Evolutionary conservation across 2,888 invertebrate genomes (phyloP).

Genomic region (Hyalella azteca): DNA sequence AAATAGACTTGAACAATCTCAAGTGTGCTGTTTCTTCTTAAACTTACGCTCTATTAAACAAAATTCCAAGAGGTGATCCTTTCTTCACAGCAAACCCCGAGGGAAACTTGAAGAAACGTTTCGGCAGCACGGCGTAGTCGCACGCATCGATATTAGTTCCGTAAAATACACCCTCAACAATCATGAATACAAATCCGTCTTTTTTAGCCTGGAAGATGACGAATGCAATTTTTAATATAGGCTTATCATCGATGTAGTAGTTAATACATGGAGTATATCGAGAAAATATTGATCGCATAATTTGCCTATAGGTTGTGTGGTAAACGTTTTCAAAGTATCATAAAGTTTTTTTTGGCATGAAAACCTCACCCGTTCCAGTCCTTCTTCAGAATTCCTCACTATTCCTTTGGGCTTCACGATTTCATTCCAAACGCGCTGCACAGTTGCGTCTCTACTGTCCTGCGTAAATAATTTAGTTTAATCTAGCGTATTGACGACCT

Average conservation of each 20-base stretch:
- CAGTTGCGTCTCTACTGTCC: constrained; percentile 40
- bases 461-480: too few relatives aligned
- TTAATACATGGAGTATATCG: too few relatives aligned
- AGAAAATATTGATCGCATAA: too few relatives aligned
- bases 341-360: too few relatives aligned
- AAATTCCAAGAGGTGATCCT: constrained; percentile 40
- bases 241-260: too few relatives aligned
- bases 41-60: constrained; percentile 44
- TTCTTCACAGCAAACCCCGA: constrained; percentile 42
- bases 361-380: constrained; percentile 20
- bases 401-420: constrained; percentile 39
- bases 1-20: background rate
- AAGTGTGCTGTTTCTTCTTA: background rate
- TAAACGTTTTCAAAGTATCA: too few relatives aligned
- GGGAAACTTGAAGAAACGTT: constrained; percentile 37
- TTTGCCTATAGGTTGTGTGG: too few relatives aligned
- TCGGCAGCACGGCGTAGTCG: constrained; percentile 7
- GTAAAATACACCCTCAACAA: constrained; percentile 14
- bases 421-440: constrained; percentile 41
- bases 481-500: too few relatives aligned
- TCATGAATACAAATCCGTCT: constrained; percentile 42
- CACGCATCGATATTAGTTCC: constrained; percentile 9
- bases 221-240: too few relatives aligned
- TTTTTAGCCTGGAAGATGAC: constrained; percentile 11
- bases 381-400: constrained; percentile 23